phyloP scores from a whole-genome alignment of 2,888 invertebrate genomes.

The Drosophila prostipennis region DNA sequence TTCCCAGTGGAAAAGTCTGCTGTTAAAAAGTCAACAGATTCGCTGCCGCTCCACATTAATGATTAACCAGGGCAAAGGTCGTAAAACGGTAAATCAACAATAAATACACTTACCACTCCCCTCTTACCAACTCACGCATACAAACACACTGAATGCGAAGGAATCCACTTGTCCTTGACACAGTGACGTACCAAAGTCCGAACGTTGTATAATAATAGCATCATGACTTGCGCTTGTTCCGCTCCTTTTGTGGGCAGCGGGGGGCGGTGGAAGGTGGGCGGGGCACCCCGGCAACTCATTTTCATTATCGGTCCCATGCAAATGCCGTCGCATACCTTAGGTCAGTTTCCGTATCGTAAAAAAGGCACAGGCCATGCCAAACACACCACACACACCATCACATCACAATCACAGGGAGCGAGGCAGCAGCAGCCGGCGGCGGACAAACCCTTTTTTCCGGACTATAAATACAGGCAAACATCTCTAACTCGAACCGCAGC shows the following conservation, averaged over 20 bases:
- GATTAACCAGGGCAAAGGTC: slow-evolving; percentile 33
- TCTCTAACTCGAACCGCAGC: slow-evolving; percentile 8
- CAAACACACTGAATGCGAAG: slow-evolving; percentile 18
- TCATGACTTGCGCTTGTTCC: slow-evolving; percentile 70
- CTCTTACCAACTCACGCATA: slow-evolving; percentile 16
- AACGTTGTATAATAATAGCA: slow-evolving; percentile 47
- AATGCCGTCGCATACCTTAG: slow-evolving; percentile 72
- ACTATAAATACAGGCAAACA: slow-evolving; percentile 14
- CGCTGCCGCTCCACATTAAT: slow-evolving; percentile 14
- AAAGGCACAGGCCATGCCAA: slow-evolving; percentile 23
- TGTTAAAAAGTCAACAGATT: slow-evolving; percentile 27
- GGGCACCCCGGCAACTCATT: slow-evolving; percentile 46
- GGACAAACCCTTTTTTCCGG: slow-evolving; percentile 44
- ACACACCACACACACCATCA: slow-evolving; percentile 16
- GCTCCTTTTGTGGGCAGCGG: not conserved
- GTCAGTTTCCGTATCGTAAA: slow-evolving; percentile 70
- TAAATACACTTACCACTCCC: slow-evolving; percentile 32
- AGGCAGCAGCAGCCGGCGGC: slow-evolving; percentile 9
- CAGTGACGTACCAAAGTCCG: slow-evolving; percentile 65
- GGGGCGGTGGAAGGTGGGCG: not conserved
- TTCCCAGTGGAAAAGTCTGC: not conserved
- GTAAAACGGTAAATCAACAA: slow-evolving; percentile 44
- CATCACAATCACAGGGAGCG: slow-evolving; percentile 6
- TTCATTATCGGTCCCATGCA: slow-evolving; percentile 72
- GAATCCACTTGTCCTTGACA: slow-evolving; percentile 78